Conservation (phyloP, 2,797 vertebrate genomes). For the Ammospiza maritima region DNA sequence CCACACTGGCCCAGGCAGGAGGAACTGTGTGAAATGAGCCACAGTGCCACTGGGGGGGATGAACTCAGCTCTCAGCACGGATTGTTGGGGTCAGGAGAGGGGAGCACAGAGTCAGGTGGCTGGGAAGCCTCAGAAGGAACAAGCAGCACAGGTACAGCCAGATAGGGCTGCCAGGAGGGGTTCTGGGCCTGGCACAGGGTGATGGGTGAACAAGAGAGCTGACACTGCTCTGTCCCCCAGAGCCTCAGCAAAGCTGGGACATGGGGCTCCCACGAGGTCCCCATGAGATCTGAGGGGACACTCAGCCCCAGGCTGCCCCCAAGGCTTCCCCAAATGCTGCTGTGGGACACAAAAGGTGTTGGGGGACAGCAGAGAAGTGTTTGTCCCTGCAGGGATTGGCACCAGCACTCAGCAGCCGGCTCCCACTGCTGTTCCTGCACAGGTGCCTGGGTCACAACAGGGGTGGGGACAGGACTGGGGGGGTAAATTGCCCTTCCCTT, state of each 20-base stretch:
- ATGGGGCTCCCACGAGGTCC: rapidly evolving
- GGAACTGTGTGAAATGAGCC: background rate
- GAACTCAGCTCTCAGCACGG: background rate
- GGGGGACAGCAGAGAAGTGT: rapidly evolving
- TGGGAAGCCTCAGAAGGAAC: background rate
- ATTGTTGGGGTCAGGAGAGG: background rate
- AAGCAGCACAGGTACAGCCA: background rate
- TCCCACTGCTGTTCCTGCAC: background rate
- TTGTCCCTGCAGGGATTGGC: background rate
- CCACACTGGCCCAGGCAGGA: background rate
- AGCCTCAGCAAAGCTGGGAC: background rate
- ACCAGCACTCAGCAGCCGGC: background rate
- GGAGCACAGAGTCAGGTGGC: background rate
- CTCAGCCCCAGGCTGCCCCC: background rate
- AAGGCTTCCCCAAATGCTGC: background rate
- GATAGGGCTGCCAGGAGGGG: background rate
- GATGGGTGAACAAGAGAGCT: background rate
- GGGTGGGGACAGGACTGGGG: background rate
- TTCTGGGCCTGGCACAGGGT: background rate
- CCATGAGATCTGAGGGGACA: background rate
- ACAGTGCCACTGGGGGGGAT: rapidly evolving
- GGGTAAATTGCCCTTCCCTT: background rate
- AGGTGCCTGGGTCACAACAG: background rate
- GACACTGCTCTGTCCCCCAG: background rate
- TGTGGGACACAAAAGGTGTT: background rate